Percentiles rank a stretch among this genome's conserved stretches.
These are phyloP conservation scores for Austrolebias charrua DNA, from an alignment of 2,797 vertebrate genomes.

Conservation along the genomic window DNA sequence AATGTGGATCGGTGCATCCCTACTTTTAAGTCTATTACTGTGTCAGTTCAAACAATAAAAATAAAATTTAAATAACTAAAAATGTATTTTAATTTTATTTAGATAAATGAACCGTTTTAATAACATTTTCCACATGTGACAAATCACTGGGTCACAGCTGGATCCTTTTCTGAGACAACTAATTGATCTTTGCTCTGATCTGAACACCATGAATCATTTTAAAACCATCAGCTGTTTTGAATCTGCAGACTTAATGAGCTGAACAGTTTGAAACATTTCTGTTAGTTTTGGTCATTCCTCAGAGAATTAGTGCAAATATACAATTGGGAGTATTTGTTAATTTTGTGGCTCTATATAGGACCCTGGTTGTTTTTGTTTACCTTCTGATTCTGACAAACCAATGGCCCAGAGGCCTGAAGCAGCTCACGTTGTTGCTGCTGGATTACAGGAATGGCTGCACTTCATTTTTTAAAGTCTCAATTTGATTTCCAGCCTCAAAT, in stretches of 20 bases:
- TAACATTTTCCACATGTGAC: background rate
- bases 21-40: background rate
- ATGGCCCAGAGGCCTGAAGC: background rate
- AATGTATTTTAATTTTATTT: too few relatives aligned
- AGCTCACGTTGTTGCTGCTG: background rate
- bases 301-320: background rate
- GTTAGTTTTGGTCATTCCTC: background rate
- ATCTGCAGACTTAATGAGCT: background rate
- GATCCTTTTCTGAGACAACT: background rate
- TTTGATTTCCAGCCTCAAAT: slow-evolving; percentile 5
- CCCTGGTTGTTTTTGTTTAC: background rate
- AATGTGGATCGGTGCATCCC: too few relatives aligned
- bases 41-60: too few relatives aligned
- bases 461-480: background rate
- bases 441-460: background rate
- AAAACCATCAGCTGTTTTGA: background rate
- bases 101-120: too few relatives aligned
- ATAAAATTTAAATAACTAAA: too few relatives aligned
- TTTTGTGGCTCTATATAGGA: background rate
- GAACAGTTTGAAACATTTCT: background rate
- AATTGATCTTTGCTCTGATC: slow-evolving; percentile 7
- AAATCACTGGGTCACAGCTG: background rate
- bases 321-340: background rate
- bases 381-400: background rate
- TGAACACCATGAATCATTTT: background rate